Evolutionary conservation across 2,888 invertebrate genomes (phyloP).

Genomic region (Iphiclides podalirius): DNA sequence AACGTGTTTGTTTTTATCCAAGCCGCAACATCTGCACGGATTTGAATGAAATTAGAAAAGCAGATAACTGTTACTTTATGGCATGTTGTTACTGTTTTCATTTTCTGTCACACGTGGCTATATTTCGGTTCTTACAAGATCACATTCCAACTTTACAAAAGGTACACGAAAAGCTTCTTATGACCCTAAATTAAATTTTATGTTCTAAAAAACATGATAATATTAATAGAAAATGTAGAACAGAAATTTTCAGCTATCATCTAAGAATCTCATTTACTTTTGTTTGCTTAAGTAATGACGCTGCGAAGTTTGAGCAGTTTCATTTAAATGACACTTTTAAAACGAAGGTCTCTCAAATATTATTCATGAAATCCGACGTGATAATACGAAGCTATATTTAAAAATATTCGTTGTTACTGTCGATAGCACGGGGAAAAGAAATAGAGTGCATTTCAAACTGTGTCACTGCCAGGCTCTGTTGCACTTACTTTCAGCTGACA

Average conservation of each 20-base stretch:
- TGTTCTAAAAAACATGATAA: too few species aligned
- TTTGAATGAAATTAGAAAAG: too few species aligned
- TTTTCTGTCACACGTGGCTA: too few species aligned
- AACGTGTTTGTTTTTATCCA: too few species aligned
- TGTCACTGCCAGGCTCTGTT: slow-evolving; percentile 6
- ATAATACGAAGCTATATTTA: slow-evolving; percentile 2
- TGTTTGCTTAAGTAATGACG: slow-evolving; percentile 13
- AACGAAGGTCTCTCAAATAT: background rate
- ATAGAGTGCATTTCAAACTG: slow-evolving; percentile 21
- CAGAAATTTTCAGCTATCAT: background rate
- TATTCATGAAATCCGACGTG: background rate
- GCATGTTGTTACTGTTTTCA: too few species aligned
- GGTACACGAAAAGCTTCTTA: too few species aligned
- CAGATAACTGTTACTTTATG: too few species aligned
- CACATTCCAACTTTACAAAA: too few species aligned
- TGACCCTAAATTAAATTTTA: too few species aligned
- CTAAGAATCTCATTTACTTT: slow-evolving; percentile 10
- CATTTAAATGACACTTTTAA: background rate
- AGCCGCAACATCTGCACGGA: too few species aligned
- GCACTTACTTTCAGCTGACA: background rate
- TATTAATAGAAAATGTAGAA: background rate
- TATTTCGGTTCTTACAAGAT: too few species aligned
- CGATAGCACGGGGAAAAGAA: slow-evolving; percentile 16
- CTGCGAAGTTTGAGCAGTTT: slow-evolving; percentile 2
- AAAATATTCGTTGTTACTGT: slow-evolving; percentile 16